Base-by-base conservation (phyloP, 1,140 invertebrate genomes). In the Sarcophaga peregrina region DNA sequence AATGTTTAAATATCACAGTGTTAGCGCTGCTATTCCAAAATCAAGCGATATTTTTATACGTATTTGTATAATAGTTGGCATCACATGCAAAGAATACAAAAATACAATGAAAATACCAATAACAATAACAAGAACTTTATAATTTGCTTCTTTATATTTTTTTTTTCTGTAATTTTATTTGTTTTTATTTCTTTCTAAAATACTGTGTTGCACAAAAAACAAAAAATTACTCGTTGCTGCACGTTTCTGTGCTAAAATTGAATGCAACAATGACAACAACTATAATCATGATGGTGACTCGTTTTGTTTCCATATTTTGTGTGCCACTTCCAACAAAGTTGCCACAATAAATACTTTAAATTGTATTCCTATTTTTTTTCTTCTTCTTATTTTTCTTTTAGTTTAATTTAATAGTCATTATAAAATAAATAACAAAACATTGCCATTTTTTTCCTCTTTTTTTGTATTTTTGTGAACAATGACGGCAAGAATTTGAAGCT, bases 221-320 rank as follows among this genome's bases (percentile, higher is more conserved):
- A 37, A 37, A 37, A 37, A 37, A 37, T 37, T 4, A 37, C 25
- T 20, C 17, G 62, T 68, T 68, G 62, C 20, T 20, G 17, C 58
- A 68, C 62, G 62, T 68, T 68, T n/a, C 62, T 58, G 54, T 58
- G 15, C 54, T 68, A 68, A 68, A 62, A 68, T 17, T 68, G 62
- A 9, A 20, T 10, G 20, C 54, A 58, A 58, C 54, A 58, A 58
- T 7, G 7, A 58, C 54, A 58, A 58, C 4, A 25, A 68, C 17
- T 6, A 8, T 3, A 8, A 68, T 68, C 6, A 68, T 9, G 8
- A 68, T 68, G 2, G 20, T 25, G 62, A 68, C 8, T 68, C 20
- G 17, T 68, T 68, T 20, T 13, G 54, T 58, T n/a, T 13, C 15
- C n/a, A 7, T 58, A 15, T n/a, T 58, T 58, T 15, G 15, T 58